Conservation (phyloP, 2,797 vertebrate species). For the Darevskia mixta region DNA sequence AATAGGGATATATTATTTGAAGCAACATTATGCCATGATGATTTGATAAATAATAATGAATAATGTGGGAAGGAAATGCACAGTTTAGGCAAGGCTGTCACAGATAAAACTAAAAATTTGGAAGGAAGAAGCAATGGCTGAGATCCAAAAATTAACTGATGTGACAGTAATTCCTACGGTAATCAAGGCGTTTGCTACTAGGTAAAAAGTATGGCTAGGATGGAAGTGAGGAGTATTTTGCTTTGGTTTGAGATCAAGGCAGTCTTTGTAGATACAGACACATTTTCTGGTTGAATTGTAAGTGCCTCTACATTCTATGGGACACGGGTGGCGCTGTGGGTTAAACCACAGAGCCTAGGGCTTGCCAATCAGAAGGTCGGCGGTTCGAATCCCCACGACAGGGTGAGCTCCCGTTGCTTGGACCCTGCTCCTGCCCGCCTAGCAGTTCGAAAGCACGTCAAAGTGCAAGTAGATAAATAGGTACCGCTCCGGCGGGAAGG, state of each 20-base stretch:
- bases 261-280: neutral
- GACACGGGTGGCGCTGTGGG: too few species aligned
- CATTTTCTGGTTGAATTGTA: neutral
- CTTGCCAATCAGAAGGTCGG: too few species aligned
- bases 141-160: neutral
- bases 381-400: too few species aligned
- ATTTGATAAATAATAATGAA: slow-evolving; percentile 71
- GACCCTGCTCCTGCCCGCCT: too few species aligned
- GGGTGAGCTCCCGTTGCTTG: too few species aligned
- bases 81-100: slow-evolving; percentile 46
- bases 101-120: slow-evolving; percentile 19
- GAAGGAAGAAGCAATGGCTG: slow-evolving; percentile 25
- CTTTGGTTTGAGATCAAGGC: neutral
- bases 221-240: neutral
- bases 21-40: slow-evolving; percentile 45
- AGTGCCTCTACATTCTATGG: neutral
- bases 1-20: slow-evolving; percentile 63
- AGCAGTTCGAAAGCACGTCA: too few species aligned
- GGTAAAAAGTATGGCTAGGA: neutral
- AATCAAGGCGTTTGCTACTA: neutral
- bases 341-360: too few species aligned
- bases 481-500: too few species aligned
- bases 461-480: too few species aligned
- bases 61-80: slow-evolving; percentile 33
- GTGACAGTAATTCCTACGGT: neutral